phyloP scores from a whole-genome alignment of 2,888 invertebrate genomes.

The Pachymerium ferrugineum region DNA sequence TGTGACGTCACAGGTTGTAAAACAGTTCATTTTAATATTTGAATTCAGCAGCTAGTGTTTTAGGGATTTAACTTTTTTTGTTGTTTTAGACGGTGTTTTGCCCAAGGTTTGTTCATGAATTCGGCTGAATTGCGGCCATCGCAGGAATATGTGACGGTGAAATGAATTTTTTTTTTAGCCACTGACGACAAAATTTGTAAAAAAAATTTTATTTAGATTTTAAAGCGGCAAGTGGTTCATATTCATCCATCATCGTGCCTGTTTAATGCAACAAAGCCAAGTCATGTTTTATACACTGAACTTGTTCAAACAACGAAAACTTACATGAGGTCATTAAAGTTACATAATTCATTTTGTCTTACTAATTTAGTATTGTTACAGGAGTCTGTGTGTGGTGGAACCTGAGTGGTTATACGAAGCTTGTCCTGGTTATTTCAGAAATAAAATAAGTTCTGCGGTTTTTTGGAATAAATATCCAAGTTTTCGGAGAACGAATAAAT shows the following conservation, averaged over 20 bases:
- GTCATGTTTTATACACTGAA: slow-evolving; percentile 74
- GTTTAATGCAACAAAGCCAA: slow-evolving; percentile 61
- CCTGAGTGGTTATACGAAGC: slow-evolving; percentile 69
- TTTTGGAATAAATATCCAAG: no score
- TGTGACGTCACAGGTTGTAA: no score
- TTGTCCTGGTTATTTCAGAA: slow-evolving; percentile 41
- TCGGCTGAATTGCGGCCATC: slow-evolving; percentile 73
- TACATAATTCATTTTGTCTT: neutral
- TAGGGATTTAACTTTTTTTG: neutral
- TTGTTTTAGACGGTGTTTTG: slow-evolving; percentile 62
- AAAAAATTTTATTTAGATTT: slow-evolving; percentile 51
- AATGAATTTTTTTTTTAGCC: neutral
- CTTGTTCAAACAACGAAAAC: slow-evolving; percentile 76
- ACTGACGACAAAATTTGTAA: neutral
- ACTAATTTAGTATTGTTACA: slow-evolving; percentile 36
- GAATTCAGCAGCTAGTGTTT: neutral
- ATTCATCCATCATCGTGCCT: slow-evolving; percentile 81
- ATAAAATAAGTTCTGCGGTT: no score
- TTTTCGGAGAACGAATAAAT: no score
- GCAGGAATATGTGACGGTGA: slow-evolving; percentile 63
- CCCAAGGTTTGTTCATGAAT: slow-evolving; percentile 78
- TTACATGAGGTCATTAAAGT: slow-evolving; percentile 59
- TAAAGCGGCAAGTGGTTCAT: slow-evolving; percentile 61
- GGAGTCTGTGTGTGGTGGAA: slow-evolving; percentile 67
- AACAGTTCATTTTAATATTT: no score